phyloP scores from a whole-genome alignment of 1,140 invertebrate species.

The Drosophila biarmipes region DNA sequence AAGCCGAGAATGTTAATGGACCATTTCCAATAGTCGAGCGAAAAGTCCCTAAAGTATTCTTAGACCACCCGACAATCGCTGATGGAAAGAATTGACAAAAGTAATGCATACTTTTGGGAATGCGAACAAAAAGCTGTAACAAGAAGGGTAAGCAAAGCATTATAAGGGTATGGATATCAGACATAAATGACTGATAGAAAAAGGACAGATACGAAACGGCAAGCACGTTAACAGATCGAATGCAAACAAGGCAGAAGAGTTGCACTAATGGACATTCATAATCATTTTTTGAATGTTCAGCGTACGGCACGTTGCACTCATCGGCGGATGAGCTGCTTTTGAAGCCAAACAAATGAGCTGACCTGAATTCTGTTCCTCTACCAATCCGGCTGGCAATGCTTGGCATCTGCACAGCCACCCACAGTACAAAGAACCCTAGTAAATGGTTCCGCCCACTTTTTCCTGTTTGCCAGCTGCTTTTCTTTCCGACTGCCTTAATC shows the following conservation, averaged over 20 bases:
- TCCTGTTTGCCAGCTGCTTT: slow-evolving; percentile 6
- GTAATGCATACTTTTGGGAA: slow-evolving; percentile 13
- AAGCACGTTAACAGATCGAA: neutral
- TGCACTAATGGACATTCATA: slow-evolving; percentile 11
- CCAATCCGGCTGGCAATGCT: slow-evolving; percentile 15
- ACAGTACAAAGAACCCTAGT: slow-evolving; percentile 4
- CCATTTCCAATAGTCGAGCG: neutral
- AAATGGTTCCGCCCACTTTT: slow-evolving; percentile 19
- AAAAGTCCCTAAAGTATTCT: slow-evolving; percentile 7
- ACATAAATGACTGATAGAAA: neutral
- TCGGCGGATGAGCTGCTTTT: slow-evolving; percentile 19
- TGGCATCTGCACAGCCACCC: neutral
- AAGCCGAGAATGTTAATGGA: neutral
- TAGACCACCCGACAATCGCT: neutral
- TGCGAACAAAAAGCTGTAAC: neutral
- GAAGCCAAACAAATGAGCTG: slow-evolving; percentile 20
- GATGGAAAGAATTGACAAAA: no score
- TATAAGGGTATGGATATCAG: neutral
- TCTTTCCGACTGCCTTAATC: slow-evolving; percentile 48
- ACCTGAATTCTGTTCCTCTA: neutral
- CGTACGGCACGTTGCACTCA: slow-evolving; percentile 15
- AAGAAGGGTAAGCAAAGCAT: neutral
- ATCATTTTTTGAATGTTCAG: slow-evolving; percentile 8
- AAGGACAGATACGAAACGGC: no score
- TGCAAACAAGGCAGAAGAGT: neutral